A percentile compares a stretch with the other conserved stretches of the same genome.
Evolutionary conservation across 2,888 invertebrate species (phyloP).

Genomic region (Colostygia pectinataria): DNA sequence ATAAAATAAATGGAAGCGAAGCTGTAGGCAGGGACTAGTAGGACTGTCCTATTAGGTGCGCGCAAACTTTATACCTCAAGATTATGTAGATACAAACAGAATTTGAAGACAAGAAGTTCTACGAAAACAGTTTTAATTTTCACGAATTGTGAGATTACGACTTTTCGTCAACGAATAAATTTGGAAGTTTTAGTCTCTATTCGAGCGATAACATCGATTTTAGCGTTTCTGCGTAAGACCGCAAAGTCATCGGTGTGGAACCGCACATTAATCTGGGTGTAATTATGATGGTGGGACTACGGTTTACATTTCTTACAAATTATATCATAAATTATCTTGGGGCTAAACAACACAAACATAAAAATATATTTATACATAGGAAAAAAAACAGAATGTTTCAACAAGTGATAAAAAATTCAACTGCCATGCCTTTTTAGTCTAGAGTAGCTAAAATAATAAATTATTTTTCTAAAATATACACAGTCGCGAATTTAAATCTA

Average conservation of each 20-base stretch:
- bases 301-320: constrained; percentile 49
- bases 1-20: too few species aligned
- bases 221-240: constrained; percentile 44
- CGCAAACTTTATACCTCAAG: neutral
- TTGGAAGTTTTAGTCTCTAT: constrained; percentile 8
- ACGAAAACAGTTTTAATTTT: constrained; percentile 2
- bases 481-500: neutral
- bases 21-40: too few species aligned
- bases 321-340: too few species aligned
- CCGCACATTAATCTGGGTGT: constrained; percentile 49
- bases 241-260: constrained; percentile 47
- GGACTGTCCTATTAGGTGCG: constrained; percentile 1
- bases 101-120: neutral
- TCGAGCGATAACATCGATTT: constrained; percentile 20
- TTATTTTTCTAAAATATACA: neutral
- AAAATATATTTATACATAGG: too few species aligned
- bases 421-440: neutral
- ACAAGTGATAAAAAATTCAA: neutral
- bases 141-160: constrained; percentile 4
- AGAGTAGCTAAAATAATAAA: constrained; percentile 1
- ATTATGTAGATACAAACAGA: constrained; percentile 3
- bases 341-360: too few species aligned
- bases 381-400: too few species aligned
- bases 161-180: constrained; percentile 16
- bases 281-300: constrained; percentile 35